A percentile compares a stretch with the other conserved stretches of the same genome.
Evolutionary conservation across 2,113 vertebrate species (phyloP).

Genomic region (Lanius collurio): DNA sequence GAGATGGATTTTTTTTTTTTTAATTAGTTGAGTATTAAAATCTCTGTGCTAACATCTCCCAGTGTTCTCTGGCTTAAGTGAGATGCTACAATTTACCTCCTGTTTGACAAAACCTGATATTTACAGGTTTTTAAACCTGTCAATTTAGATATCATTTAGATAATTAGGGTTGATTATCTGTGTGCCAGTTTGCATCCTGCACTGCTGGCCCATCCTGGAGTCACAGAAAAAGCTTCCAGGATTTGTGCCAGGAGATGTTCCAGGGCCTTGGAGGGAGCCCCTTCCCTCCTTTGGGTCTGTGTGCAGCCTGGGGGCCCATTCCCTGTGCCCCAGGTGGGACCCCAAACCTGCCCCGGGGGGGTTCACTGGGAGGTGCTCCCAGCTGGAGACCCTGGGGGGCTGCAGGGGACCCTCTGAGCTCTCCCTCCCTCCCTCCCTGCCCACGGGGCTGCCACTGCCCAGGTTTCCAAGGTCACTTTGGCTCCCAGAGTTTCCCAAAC

Average conservation of each 20-base stretch:
- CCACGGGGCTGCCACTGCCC: not conserved
- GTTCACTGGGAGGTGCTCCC: not conserved
- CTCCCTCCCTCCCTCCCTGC: not conserved
- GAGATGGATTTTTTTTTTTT: not conserved
- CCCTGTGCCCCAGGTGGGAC: accelerated
- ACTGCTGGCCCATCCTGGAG: not conserved
- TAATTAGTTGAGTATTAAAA: conserved; percentile 4
- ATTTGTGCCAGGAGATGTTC: not conserved
- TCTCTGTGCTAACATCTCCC: not conserved
- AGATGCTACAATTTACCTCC: not conserved
- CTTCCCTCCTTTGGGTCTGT: not conserved
- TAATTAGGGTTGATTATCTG: not conserved
- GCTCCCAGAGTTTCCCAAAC: not conserved
- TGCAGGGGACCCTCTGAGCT: not conserved
- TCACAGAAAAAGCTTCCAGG: not conserved
- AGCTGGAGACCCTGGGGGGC: not conserved
- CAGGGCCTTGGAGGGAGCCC: not conserved
- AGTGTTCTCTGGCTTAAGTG: not conserved
- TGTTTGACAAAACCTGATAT: not conserved
- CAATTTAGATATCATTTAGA: no score
- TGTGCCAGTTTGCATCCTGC: not conserved
- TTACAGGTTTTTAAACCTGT: not conserved
- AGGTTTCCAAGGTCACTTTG: accelerated
- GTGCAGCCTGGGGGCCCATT: not conserved
- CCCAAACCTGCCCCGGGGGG: not conserved